A percentile compares a stretch with the other conserved stretches of the same genome.
phyloP scores from a whole-genome alignment of 2,888 invertebrate genomes.

The Adelognathus sp. region DNA sequence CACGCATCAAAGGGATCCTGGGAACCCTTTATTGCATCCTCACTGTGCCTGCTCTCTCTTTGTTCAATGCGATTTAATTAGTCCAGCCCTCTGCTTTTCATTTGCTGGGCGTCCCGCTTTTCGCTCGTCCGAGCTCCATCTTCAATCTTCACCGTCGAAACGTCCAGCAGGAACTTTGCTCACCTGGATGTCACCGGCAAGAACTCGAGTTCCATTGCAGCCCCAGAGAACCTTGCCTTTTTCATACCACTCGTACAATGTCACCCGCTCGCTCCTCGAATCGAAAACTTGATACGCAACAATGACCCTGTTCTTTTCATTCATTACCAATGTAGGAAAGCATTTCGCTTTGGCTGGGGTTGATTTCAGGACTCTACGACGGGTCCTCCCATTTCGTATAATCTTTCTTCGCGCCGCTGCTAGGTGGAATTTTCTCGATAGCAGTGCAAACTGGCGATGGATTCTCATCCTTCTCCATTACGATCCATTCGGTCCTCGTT shows the following conservation, averaged over 20 bases:
- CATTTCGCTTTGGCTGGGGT: neutral
- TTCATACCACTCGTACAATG: neutral
- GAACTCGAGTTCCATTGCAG: neutral
- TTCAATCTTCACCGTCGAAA: neutral
- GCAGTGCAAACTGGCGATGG: slow-evolving; percentile 53
- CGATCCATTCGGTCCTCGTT: slow-evolving; percentile 51
- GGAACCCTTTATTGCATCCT: slow-evolving; percentile 38
- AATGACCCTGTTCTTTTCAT: slow-evolving; percentile 5
- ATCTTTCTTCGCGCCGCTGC: neutral
- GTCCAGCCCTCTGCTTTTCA: slow-evolving; percentile 46
- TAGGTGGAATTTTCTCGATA: slow-evolving; percentile 37
- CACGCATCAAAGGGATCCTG: slow-evolving; percentile 70
- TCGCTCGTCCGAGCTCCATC: neutral
- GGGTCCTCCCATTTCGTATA: slow-evolving; percentile 25
- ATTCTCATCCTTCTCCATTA: slow-evolving; percentile 57
- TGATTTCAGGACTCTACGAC: slow-evolving; percentile 9
- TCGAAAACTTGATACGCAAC: neutral
- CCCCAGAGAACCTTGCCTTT: neutral
- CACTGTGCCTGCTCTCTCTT: neutral
- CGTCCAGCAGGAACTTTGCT: slow-evolving; percentile 8
- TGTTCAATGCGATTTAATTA: slow-evolving; percentile 70
- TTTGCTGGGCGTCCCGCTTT: slow-evolving; percentile 24
- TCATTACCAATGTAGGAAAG: neutral
- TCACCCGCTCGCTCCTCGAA: neutral
- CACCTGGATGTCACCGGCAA: slow-evolving; percentile 2